Base-by-base conservation (phyloP, 2,797 vertebrate genomes). In the Ataeniobius toweri region DNA sequence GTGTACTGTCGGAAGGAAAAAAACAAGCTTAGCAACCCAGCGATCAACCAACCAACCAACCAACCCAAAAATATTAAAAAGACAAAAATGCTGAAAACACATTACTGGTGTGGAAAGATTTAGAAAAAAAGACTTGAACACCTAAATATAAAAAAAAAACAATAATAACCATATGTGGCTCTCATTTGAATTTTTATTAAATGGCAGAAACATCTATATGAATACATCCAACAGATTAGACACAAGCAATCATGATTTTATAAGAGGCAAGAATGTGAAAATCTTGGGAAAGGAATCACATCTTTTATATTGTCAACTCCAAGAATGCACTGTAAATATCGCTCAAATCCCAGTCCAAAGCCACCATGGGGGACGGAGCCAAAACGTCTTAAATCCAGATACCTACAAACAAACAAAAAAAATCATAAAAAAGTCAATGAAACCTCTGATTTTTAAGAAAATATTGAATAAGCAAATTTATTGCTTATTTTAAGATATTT, bases 271-370 rank as follows among this genome's bases (percentile, higher is more conserved):
- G 98, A 99, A 88, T 94, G 96, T 78, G 97, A 93, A 94, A 96
- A 99, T 83, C 98, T 94, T 3, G 98, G 97, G 87, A 99, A 99
- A 41, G 98, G 97, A 91, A 98, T 97, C 39, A 96, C 97, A 83
- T 99, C 98, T 93, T 97, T 99, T 91, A 99, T 99, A 88, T 98
- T 99, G 81, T 97, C 96, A 22, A 98, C 94, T 87, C 98, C 98
- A 69, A 99, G 89, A 89, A 99, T 89, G 91, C 96, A 98, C 36
- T 97, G 98, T 84, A 99, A 91, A 90, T 97, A 99, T 82, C 98
- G 96, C 88, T 99, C 98, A 91, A 99, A 99, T 61, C 98, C 98
- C 96, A 99, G 95, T 73, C 98, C 98, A 61, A 99, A 99, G 76
- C 98, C 98, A 73, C 98, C 98, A 0, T 99, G 98, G 75, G 98